phyloP scores from a whole-genome alignment of 2,113 vertebrate species.

The Mionectes macconnelli region DNA sequence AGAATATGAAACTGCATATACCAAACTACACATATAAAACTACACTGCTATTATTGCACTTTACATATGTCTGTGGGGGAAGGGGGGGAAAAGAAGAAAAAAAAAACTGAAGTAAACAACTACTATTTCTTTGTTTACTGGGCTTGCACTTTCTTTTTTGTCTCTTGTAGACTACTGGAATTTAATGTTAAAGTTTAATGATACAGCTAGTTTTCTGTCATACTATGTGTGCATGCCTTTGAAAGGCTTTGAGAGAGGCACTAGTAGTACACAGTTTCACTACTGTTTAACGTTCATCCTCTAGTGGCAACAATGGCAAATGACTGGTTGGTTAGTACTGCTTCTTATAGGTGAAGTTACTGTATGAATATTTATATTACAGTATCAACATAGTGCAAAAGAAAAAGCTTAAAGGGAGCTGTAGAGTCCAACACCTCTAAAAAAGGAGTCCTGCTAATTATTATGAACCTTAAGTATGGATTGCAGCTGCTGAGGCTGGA shows the following conservation, averaged over 20 bases:
- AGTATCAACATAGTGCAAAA: not conserved
- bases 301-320: not conserved
- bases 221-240: not conserved
- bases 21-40: not conserved
- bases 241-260: not conserved
- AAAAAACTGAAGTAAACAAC: not conserved
- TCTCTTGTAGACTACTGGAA: not conserved
- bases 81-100: not conserved
- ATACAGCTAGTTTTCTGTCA: not conserved
- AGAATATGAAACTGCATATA: not conserved
- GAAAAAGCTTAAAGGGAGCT: not conserved
- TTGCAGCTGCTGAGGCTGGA: not conserved
- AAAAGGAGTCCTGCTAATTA: not conserved
- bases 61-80: not conserved
- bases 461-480: not conserved
- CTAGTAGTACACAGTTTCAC: not conserved
- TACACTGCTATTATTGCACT: not conserved
- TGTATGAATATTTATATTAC: not conserved
- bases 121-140: not conserved
- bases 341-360: not conserved
- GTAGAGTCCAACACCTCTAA: not conserved
- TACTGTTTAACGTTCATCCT: not conserved
- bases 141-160: not conserved
- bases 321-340: not conserved
- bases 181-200: not conserved